Percentiles rank a stretch among this genome's conserved stretches.
These are phyloP conservation scores for Fulica atra DNA, from an alignment of 2,113 vertebrate species.

Conservation along the genomic window DNA sequence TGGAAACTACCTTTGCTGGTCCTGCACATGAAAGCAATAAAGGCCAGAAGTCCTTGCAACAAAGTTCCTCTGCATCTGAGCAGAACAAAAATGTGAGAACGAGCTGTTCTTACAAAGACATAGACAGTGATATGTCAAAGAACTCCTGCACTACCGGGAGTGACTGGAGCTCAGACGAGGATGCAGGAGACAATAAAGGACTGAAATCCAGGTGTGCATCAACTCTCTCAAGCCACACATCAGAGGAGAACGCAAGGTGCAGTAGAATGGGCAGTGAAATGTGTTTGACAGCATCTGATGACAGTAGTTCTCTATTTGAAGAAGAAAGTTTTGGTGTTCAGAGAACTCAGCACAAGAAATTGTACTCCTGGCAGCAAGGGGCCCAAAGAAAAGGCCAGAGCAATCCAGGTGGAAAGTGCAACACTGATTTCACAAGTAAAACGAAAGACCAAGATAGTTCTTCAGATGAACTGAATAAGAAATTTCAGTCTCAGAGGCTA, in stretches of 20 bases:
- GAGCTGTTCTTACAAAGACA: conserved; percentile 58
- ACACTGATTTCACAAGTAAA: conserved; percentile 55
- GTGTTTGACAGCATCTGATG: conserved; percentile 90
- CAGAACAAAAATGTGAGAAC: conserved; percentile 51
- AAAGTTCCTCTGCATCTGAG: conserved; percentile 53
- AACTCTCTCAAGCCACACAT: conserved; percentile 78
- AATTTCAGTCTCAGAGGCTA: conserved; percentile 87
- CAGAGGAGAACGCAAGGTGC: conserved; percentile 76
- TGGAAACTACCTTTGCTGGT: conserved; percentile 66
- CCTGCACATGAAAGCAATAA: conserved; percentile 50
- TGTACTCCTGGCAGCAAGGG: conserved; percentile 77
- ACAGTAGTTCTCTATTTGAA: conserved; percentile 92
- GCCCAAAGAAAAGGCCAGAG: conserved; percentile 73
- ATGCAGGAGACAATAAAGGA: conserved; percentile 62
- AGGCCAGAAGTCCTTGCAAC: conserved; percentile 61
- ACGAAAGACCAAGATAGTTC: conserved; percentile 79
- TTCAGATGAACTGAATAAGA: conserved; percentile 90
- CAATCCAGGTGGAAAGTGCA: conserved; percentile 53
- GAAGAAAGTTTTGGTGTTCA: conserved; percentile 83
- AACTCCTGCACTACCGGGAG: conserved; percentile 71
- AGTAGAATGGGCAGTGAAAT: conserved; percentile 84
- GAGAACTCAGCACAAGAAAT: conserved; percentile 71
- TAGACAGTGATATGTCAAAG: conserved; percentile 59
- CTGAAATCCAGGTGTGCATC: conserved; percentile 76
- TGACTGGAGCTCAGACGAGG: conserved; percentile 83